Conservation (phyloP, 2,113 vertebrate genomes). For the Bungarus multicinctus region DNA sequence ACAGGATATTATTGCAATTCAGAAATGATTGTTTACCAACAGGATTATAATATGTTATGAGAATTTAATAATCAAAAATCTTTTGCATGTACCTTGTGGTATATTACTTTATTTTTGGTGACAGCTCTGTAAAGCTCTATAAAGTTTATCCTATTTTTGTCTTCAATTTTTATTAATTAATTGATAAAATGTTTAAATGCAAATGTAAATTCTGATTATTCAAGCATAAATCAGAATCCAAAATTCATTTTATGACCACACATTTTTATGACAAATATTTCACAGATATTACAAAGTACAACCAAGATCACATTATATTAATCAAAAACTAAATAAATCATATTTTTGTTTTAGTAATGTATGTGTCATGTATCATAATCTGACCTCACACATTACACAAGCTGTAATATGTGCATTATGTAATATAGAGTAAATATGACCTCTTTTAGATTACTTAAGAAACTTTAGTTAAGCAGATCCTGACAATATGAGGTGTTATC, state of each 20-base stretch:
- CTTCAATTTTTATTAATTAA: not conserved
- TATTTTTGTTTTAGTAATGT: not conserved
- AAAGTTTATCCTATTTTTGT: not conserved
- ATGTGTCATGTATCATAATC: not conserved
- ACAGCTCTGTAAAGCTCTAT: not conserved
- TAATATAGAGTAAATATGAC: not conserved
- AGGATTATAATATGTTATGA: not conserved
- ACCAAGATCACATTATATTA: not conserved
- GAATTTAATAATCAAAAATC: not conserved
- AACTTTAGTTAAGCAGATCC: not conserved
- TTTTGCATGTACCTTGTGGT: not conserved
- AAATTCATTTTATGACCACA: not conserved
- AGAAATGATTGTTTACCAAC: not conserved
- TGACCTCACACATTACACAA: not conserved
- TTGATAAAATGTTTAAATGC: not conserved
- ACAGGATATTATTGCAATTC: not conserved
- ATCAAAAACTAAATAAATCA: not conserved
- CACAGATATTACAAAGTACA: not conserved
- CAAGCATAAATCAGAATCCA: not conserved
- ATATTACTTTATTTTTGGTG: not conserved
- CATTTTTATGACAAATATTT: not conserved
- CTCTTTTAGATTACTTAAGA: not conserved
- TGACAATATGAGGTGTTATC: not conserved
- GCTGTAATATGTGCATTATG: not conserved
- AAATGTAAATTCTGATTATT: not conserved